Percentiles rank a stretch among this genome's conserved stretches.
Evolutionary conservation across 2,113 vertebrate genomes (phyloP).

Genomic region (Notiomystis cincta): DNA sequence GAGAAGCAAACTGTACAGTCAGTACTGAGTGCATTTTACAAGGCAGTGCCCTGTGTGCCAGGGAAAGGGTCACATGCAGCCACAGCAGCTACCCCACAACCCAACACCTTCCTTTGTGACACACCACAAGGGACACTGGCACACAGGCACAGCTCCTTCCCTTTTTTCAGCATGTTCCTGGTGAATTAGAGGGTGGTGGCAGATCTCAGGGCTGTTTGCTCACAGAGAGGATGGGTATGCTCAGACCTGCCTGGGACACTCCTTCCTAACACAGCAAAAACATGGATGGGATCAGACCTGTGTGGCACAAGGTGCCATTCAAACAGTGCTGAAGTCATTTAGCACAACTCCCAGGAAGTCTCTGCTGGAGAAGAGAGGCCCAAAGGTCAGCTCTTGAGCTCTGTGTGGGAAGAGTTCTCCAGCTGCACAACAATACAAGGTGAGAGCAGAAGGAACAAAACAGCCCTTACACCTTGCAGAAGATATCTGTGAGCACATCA

Average conservation of each 20-base stretch:
- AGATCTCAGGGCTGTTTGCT: background rate
- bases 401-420: background rate
- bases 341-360: background rate
- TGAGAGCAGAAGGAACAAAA: background rate
- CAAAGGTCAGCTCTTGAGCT: background rate
- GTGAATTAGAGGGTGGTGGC: background rate
- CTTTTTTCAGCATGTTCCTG: background rate
- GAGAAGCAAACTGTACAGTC: background rate
- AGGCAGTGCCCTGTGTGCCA: background rate
- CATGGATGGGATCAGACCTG: background rate
- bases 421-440: background rate
- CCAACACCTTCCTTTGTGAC: background rate
- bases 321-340: background rate
- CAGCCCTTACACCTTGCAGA: background rate
- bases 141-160: background rate
- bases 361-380: background rate
- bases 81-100: background rate
- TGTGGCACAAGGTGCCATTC: background rate
- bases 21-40: background rate
- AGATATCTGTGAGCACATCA: background rate
- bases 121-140: background rate
- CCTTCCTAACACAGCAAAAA: background rate
- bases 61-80: rapidly evolving
- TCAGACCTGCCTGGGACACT: background rate
- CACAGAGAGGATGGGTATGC: background rate